phyloP scores from a whole-genome alignment of 2,888 invertebrate species.

The Caradrina clavipalpis region DNA sequence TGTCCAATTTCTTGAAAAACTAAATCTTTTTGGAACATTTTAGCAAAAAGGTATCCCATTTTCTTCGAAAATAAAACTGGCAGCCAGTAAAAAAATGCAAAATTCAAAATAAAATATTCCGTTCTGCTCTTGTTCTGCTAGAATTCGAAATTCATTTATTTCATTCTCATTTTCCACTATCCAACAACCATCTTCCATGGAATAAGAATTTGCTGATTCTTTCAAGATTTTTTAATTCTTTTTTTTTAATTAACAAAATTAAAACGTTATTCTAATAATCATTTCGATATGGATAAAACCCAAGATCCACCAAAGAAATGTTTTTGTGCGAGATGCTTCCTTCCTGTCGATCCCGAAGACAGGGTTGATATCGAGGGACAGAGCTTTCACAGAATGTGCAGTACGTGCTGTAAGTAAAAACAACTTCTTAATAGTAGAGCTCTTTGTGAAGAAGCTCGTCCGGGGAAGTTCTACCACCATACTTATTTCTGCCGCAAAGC shows the following conservation, averaged over 20 bases:
- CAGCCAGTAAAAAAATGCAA: constrained; percentile 32
- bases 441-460: too few relatives aligned
- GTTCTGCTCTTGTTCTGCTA: constrained; percentile 61
- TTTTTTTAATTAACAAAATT: constrained; percentile 67
- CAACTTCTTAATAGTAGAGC: too few relatives aligned
- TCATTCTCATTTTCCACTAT: constrained; percentile 71
- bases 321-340: constrained; percentile 86
- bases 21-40: not conserved
- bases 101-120: constrained; percentile 63
- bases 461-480: too few relatives aligned
- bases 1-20: not conserved
- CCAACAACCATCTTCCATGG: constrained; percentile 75
- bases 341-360: constrained; percentile 80
- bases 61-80: constrained; percentile 32
- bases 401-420: constrained; percentile 85
- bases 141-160: constrained; percentile 66
- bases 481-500: too few relatives aligned
- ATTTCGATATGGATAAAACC: constrained; percentile 75
- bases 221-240: constrained; percentile 53
- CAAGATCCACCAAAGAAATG: constrained; percentile 82
- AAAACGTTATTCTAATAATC: constrained; percentile 43
- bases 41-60: constrained; percentile 3
- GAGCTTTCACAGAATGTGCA: constrained; percentile 83
- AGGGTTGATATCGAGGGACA: constrained; percentile 84
- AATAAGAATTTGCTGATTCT: constrained; percentile 75